Conservation (phyloP, 2,113 vertebrate species). For the Gobio gobio region DNA sequence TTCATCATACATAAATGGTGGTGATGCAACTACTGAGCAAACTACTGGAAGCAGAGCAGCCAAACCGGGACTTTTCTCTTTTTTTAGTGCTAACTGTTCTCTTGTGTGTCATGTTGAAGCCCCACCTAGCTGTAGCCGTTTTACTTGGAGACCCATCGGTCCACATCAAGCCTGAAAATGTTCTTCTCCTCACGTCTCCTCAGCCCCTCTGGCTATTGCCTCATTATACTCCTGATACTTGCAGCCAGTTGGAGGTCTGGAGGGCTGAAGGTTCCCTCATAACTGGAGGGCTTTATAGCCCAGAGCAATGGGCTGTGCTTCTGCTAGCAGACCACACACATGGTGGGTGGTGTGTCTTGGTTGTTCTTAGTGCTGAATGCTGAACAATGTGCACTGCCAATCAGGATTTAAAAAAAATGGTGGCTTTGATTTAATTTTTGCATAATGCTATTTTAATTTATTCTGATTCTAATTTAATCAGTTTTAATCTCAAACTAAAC, state of each 20-base stretch:
- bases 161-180: constrained; percentile 46
- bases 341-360: constrained; percentile 20
- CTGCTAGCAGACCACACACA: constrained; percentile 1
- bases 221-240: constrained; percentile 47
- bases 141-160: background rate
- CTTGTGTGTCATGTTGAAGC: constrained; percentile 7
- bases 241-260: constrained; percentile 25
- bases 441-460: constrained; percentile 34
- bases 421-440: constrained; percentile 29
- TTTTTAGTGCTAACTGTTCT: constrained; percentile 13
- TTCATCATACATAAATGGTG: constrained; percentile 11
- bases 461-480: constrained; percentile 36
- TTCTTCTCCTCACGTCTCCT: constrained; percentile 31
- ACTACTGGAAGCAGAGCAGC: background rate
- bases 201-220: constrained; percentile 50
- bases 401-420: background rate
- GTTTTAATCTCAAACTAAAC: constrained; percentile 14
- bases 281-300: constrained; percentile 42
- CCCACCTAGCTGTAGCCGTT: background rate
- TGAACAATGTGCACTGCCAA: constrained; percentile 26
- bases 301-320: background rate
- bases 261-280: constrained; percentile 29
- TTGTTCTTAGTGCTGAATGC: constrained; percentile 22
- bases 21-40: constrained; percentile 35
- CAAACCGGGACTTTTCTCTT: background rate